A percentile compares a stretch with the other conserved stretches of the same genome.
phyloP scores from a whole-genome alignment of 2,888 invertebrate species.

The Flexamia atlantica region DNA sequence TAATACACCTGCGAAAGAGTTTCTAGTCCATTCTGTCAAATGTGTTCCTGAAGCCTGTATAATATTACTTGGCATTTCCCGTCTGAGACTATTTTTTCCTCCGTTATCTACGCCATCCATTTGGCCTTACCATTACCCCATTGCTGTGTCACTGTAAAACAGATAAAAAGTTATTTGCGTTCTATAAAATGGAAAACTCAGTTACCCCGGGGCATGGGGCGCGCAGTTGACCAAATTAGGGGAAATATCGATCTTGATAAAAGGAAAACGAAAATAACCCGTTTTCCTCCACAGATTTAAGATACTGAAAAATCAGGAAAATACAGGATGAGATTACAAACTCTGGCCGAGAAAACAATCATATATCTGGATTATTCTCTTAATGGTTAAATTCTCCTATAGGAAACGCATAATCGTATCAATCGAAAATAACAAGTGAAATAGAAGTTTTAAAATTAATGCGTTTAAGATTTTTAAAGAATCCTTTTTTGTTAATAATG shows the following conservation, averaged over 20 bases:
- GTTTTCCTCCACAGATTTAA: background rate
- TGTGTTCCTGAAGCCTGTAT: too few relatives aligned
- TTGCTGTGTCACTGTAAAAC: conserved; percentile 6
- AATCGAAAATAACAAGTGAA: too few relatives aligned
- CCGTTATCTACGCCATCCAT: too few relatives aligned
- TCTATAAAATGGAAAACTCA: too few relatives aligned
- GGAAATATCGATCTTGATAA: background rate
- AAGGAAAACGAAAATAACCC: background rate
- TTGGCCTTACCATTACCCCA: background rate
- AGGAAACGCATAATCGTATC: too few relatives aligned
- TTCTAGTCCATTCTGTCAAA: too few relatives aligned
- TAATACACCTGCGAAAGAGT: too few relatives aligned
- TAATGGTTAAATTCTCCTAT: background rate
- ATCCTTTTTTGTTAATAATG: too few relatives aligned
- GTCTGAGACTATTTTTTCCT: too few relatives aligned
- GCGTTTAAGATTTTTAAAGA: too few relatives aligned
- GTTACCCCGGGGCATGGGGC: background rate
- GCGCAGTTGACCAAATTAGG: background rate
- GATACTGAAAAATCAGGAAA: background rate
- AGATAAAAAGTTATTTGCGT: background rate
- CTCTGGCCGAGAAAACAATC: background rate
- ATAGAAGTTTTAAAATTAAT: too few relatives aligned
- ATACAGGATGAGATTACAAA: background rate
- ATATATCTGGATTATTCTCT: background rate
- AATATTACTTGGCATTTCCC: too few relatives aligned